Evolutionary conservation across 2,797 vertebrate species (phyloP).

Genomic region (Eulemur albifrons): DNA sequence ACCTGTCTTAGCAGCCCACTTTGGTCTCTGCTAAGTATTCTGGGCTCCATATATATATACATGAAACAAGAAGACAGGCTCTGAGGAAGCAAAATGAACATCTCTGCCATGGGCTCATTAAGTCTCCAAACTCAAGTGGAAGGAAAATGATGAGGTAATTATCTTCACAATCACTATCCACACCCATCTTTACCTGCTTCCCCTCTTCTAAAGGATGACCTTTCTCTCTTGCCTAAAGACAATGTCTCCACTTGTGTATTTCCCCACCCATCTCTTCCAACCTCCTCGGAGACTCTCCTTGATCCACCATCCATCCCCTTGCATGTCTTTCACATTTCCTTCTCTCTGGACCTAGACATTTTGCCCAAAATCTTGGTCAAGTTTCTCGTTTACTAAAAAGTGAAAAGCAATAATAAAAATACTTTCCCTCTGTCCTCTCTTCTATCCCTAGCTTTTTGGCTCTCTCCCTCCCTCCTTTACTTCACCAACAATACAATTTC

Average conservation of each 20-base stretch:
- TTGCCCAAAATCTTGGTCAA: neutral
- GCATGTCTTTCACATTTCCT: neutral
- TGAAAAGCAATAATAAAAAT: slow-evolving; percentile 2
- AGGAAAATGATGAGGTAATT: slow-evolving; percentile 55
- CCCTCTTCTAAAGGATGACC: neutral
- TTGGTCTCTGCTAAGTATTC: neutral
- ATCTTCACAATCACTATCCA: slow-evolving; percentile 36
- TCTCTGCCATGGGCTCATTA: slow-evolving; percentile 12
- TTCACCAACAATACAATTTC: neutral
- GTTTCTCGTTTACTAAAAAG: slow-evolving; percentile 1
- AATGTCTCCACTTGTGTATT: neutral
- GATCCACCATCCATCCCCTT: neutral
- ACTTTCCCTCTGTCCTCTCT: neutral
- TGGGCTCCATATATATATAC: neutral
- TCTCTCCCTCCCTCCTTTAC: neutral
- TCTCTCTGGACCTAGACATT: neutral
- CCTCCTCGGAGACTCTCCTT: neutral
- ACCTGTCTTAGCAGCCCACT: neutral
- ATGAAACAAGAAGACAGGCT: slow-evolving; percentile 40
- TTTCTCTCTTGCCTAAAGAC: neutral
- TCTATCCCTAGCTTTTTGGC: neutral
- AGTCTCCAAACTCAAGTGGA: slow-evolving; percentile 41
- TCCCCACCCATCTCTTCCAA: neutral
- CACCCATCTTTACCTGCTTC: neutral
- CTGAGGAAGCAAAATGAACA: slow-evolving; percentile 41